phyloP scores from a whole-genome alignment of 2,113 vertebrate species.

The Chelonoidis abingdonii region DNA sequence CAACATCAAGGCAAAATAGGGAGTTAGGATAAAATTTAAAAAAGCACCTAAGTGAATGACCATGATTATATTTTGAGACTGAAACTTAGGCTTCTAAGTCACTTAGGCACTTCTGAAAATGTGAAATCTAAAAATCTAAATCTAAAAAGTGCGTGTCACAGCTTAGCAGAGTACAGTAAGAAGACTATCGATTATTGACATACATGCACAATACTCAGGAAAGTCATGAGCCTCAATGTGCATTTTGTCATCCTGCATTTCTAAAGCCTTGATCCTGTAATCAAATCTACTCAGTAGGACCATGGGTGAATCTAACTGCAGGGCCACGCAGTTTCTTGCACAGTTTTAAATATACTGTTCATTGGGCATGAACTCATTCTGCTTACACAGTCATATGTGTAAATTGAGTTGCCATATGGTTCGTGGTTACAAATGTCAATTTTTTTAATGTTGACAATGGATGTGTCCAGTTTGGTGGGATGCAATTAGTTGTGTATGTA shows the following conservation, averaged over 20 bases:
- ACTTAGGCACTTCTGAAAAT: background rate
- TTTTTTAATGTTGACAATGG: background rate
- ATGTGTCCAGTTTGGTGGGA: background rate
- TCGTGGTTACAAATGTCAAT: background rate
- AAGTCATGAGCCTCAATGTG: background rate
- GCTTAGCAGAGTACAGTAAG: background rate
- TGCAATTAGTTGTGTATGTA: background rate
- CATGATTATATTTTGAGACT: background rate
- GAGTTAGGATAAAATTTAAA: background rate
- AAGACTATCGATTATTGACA: background rate
- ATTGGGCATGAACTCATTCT: background rate
- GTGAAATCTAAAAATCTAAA: too few relatives aligned
- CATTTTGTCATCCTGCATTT: background rate
- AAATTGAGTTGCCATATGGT: background rate
- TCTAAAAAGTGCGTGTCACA: background rate
- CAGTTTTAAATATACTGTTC: background rate
- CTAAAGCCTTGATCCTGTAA: background rate
- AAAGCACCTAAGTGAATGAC: background rate
- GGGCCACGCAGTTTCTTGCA: background rate
- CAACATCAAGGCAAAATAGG: background rate
- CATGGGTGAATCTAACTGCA: background rate
- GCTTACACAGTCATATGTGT: background rate
- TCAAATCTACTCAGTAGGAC: background rate
- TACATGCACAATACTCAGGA: background rate
- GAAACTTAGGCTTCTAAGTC: background rate